Evolutionary conservation across 2,113 vertebrate genomes (phyloP), one percentile per base, ranked within the genome.

Genomic region (Hiodon tergisus): DNA sequence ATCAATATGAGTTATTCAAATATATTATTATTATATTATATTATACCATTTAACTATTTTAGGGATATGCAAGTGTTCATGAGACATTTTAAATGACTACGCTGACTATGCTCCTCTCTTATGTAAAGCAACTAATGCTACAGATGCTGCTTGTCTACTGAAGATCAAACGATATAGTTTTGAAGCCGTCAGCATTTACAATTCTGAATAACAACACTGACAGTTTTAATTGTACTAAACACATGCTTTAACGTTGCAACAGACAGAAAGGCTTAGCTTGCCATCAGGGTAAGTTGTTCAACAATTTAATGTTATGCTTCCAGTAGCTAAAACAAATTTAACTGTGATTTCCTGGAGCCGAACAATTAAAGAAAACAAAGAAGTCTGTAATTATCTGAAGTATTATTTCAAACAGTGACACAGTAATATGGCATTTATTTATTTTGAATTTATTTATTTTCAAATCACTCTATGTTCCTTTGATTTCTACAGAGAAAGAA

Each of bases 91-190:
- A 31, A 31, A 31, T 31, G 31, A 31, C 31, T 31, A 31, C 2
- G 31, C 31, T 31, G 31, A 31, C 31, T 31, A 31, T 31, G 31
- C 31, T 31, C 31, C 31, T 31, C 31, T 31, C 31, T 31, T 31
- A 31, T 31, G 31, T 31, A 31, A 31, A 31, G 31, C 31, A 31
- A 31, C 31, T 1, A 31, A 31, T 31, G 31, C 31, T 31, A 31
- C 31, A 31, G 31, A 31, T 31, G 31, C 31, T 31, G 31, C 31
- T 31, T 31, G 31, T 31, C 31, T 31, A 31, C 31, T 31, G 31
- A 31, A 31, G 31, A 31, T 31, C 31, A 31, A 31, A 31, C 31
- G 31, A 31, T 31, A 81, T 80, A 72, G 79, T 82, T 82, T 77
- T 75, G 73, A 78, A 79, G 14, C 50, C 7, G 17, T 57, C 10